Percentiles rank a stretch among this genome's conserved stretches.
These are phyloP conservation scores for Diaprepes abbreviatus DNA, from an alignment of 2,888 invertebrate genomes.

Conservation along the genomic window DNA sequence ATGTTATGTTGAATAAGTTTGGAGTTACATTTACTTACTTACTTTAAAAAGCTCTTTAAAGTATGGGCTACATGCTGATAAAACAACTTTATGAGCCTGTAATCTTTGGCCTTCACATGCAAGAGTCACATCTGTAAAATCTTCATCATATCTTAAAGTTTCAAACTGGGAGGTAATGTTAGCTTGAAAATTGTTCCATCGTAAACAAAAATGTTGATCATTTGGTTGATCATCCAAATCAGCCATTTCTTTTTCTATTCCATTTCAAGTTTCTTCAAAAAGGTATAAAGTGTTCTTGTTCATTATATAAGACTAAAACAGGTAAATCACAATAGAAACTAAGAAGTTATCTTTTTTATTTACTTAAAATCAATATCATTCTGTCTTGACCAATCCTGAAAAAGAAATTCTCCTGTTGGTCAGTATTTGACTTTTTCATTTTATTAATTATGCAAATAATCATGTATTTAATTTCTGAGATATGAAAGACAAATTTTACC, in stretches of 20 bases:
- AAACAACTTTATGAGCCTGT: slow-evolving; percentile 88
- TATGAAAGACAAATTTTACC: too few relatives aligned
- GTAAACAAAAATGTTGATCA: slow-evolving; percentile 90
- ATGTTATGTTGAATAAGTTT: too few relatives aligned
- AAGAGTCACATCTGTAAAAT: slow-evolving; percentile 90
- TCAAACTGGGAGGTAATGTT: slow-evolving; percentile 90
- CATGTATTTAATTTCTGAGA: too few relatives aligned
- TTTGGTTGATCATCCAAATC: slow-evolving; percentile 66
- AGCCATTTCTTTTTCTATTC: slow-evolving; percentile 55
- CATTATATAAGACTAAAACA: slow-evolving; percentile 14
- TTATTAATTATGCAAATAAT: too few relatives aligned
- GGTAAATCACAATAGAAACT: slow-evolving; percentile 59
- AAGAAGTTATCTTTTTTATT: slow-evolving; percentile 62
- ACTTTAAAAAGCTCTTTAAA: slow-evolving; percentile 90
- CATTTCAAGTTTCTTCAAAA: slow-evolving; percentile 27
- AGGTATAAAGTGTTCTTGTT: background rate
- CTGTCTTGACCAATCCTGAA: slow-evolving; percentile 67
- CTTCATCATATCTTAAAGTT: slow-evolving; percentile 86
- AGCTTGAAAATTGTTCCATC: slow-evolving; percentile 92
- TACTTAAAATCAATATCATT: slow-evolving; percentile 67
- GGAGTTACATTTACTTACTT: slow-evolving; percentile 63
- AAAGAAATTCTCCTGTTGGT: slow-evolving; percentile 63
- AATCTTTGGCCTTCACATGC: slow-evolving; percentile 87
- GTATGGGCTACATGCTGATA: slow-evolving; percentile 90
- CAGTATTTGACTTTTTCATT: background rate